Base-by-base conservation (phyloP, 2,797 vertebrate genomes). In the Peromyscus aztecus region DNA sequence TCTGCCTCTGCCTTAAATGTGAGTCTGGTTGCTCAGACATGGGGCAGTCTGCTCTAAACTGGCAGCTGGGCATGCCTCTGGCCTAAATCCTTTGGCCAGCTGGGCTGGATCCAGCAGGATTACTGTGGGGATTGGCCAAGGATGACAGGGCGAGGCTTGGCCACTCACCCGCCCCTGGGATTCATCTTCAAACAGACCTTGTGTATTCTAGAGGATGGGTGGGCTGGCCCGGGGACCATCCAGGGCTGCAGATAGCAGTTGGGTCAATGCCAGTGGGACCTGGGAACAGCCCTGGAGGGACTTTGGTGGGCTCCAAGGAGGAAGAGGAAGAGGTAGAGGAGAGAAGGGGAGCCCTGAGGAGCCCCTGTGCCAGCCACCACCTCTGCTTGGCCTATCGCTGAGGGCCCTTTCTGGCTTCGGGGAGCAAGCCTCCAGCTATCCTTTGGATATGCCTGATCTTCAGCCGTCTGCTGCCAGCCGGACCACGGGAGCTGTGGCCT, bases 61-160 rank as follows among this genome's bases (percentile, higher is more conserved):
- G 27, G 98, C 43, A 96, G 97, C 98, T 98, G 97, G 98, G 98
- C 98, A 98, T 69, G 95, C 97, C 0, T 97, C 98, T 98, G 98
- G 97, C 98, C 97, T 98, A 99, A 99, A 99, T 99, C 99, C 99
- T 98, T 94, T 96, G 97, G 97, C 97, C 94, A 98, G 98, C 98
- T 98, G 98, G 98, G 98, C 98, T 95, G 97, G 96, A 94, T 93
- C 97, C 82, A 4, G 98, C 98, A 96, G 99, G 99, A 99, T 99
- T 99, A 99, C 97, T 69, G 91, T 98, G 93, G 90, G 99, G 99
- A 99, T 99, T 99, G 99, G 98, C 99, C 98, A 98, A 97, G 98
- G 96, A 7, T 29, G 23, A 82, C 2, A 29, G 94, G 46, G 85
- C 0, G 2, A 49, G 10, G 27, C 71, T 0, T 14, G 27, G 43